Evolutionary conservation across 2,113 vertebrate genomes (phyloP).

Genomic region (Lasiurus borealis): DNA sequence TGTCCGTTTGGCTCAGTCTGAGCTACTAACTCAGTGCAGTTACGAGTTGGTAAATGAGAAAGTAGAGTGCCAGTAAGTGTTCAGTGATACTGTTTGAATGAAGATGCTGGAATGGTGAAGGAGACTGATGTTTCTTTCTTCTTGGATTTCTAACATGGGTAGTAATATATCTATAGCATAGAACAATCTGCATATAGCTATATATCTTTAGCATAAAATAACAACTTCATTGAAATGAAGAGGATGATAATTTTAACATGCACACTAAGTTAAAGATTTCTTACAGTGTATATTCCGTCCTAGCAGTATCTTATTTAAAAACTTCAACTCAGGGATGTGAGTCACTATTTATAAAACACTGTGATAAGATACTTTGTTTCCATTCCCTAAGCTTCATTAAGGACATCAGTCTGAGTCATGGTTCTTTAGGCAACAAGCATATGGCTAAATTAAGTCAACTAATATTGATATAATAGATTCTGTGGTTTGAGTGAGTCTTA

Average conservation of each 20-base stretch:
- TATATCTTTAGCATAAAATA: not conserved
- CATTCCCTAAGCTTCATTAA: constrained; percentile 57
- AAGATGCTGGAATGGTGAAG: not conserved
- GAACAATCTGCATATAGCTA: not conserved
- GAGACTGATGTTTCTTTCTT: not conserved
- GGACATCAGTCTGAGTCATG: constrained; percentile 37
- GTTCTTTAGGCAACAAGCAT: constrained; percentile 58
- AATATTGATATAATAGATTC: constrained; percentile 47
- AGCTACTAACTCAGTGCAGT: not conserved
- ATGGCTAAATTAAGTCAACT: constrained; percentile 48
- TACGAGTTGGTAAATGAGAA: not conserved
- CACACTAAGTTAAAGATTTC: constrained; percentile 34
- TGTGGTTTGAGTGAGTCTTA: constrained; percentile 51
- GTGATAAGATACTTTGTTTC: constrained; percentile 54
- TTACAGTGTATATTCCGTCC: constrained; percentile 22
- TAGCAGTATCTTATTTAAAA: constrained; percentile 36
- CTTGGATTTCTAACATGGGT: not conserved
- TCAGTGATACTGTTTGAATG: not conserved
- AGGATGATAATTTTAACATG: constrained; percentile 50
- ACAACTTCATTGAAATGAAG: not conserved
- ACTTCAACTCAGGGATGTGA: constrained; percentile 18
- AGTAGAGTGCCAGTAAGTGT: not conserved
- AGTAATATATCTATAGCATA: not conserved
- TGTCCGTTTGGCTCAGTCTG: not conserved
- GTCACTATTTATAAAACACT: constrained; percentile 29